Base-by-base conservation (phyloP, 1,140 invertebrate genomes). In the Ceratina japonica region DNA sequence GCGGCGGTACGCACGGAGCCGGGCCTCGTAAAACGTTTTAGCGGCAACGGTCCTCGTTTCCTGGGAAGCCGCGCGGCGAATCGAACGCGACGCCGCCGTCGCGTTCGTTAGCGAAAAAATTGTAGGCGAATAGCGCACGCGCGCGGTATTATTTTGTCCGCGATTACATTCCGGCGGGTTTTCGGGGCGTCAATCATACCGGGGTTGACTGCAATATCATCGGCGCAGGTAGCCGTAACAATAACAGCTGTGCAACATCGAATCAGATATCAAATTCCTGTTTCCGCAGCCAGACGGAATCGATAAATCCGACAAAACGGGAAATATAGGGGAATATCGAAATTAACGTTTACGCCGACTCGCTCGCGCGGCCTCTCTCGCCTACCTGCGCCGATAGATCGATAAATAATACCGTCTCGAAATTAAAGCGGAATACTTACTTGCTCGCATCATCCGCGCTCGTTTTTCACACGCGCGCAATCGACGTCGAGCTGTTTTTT, bases 1-100 rank as follows among this genome's bases (percentile, higher is more conserved):
- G 80, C 75, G 31, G 77, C 64, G 75, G 63, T 76, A 59, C 24
- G 63, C 15, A 56, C 27, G 27, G 27, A 31, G 27, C 4, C 56
- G 44, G 70, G n/a, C n/a, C 44, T 75, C 80, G 80, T 84, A 84
- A 84, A 84, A 81, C 80, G 80, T 79, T 84, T 84, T 82, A 82
- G 20, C 76, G 52, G 37, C 10, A 44, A 44, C 70, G 61, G 59
- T 69, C 1, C 83, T 64, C 65, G 68, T 84, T 84, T 70, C 63
- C 69, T 16, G 59, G 16, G 59, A 31, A 59, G 56, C 70, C 73
- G 51, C 73, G 51, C 59, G 80, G 37, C 59, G 80, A 61, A 75
- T 82, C 80, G 51, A 44, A 74, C 63, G 78, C 20, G 54, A 63
- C 16, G 58, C 37, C 15, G 16, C 54, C 31, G 68, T 73, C 58